phyloP scores from a whole-genome alignment of 2,888 invertebrate species.

The Drosophila nr. medialis region DNA sequence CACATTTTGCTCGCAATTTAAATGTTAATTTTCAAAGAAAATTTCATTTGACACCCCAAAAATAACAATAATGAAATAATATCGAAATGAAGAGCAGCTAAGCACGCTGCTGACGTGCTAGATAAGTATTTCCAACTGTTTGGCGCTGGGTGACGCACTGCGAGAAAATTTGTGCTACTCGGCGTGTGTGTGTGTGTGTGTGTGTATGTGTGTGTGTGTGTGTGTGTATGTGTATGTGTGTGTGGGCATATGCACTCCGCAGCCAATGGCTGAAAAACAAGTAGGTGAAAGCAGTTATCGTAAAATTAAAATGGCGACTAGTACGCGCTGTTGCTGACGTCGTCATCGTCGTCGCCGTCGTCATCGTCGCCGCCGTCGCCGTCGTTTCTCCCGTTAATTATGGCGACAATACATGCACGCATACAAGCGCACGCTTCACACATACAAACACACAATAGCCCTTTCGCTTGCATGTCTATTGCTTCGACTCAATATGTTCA shows the following conservation, averaged over 20 bases:
- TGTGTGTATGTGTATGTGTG: slow-evolving; percentile 15
- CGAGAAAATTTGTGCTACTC: slow-evolving; percentile 36
- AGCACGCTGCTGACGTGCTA: slow-evolving; percentile 51
- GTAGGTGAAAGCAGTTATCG: slow-evolving; percentile 81
- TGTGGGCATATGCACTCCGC: slow-evolving; percentile 46
- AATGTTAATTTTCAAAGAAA: slow-evolving; percentile 45
- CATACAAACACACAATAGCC: slow-evolving; percentile 29
- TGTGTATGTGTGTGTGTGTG: slow-evolving; percentile 2
- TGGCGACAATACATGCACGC: slow-evolving; percentile 75
- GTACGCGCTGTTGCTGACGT: slow-evolving; percentile 72
- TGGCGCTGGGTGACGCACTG: slow-evolving; percentile 56
- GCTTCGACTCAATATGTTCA: slow-evolving; percentile 6
- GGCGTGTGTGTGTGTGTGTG: neutral
- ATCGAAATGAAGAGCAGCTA: slow-evolving; percentile 27
- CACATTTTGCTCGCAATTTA: slow-evolving; percentile 34
- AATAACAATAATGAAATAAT: slow-evolving; percentile 14
- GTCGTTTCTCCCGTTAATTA: slow-evolving; percentile 66
- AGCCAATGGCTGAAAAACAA: slow-evolving; percentile 44
- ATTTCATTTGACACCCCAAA: slow-evolving; percentile 46
- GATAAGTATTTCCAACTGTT: slow-evolving; percentile 39
- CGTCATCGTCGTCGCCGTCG: slow-evolving; percentile 27
- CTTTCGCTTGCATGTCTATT: slow-evolving; percentile 56
- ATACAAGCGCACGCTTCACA: slow-evolving; percentile 46
- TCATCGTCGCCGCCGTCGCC: slow-evolving; percentile 31
- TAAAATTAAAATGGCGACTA: slow-evolving; percentile 80